phyloP scores from a whole-genome alignment of 2,888 invertebrate genomes.

The Incurvaria masculella region DNA sequence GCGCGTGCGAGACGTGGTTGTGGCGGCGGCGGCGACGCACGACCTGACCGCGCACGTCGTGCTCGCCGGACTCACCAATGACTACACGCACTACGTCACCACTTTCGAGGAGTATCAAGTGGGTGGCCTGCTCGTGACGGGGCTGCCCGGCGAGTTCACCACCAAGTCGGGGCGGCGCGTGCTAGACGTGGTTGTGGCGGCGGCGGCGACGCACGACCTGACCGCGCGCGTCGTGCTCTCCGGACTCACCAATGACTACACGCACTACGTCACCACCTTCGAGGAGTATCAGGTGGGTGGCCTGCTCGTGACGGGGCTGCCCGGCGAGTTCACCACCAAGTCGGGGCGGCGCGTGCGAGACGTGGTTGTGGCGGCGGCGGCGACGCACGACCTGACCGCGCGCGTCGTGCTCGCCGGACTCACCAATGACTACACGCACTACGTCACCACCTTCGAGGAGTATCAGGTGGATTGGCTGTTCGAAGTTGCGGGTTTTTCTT shows the following conservation, averaged over 20 bases:
- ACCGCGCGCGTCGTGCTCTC: slow-evolving; percentile 62
- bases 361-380: slow-evolving; percentile 38
- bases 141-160: slow-evolving; percentile 83
- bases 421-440: slow-evolving; percentile 79
- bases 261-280: slow-evolving; percentile 76
- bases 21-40: slow-evolving; percentile 33
- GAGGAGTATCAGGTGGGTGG: slow-evolving; percentile 80
- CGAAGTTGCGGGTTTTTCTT: neutral
- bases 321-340: slow-evolving; percentile 89
- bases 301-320: slow-evolving; percentile 67
- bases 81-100: slow-evolving; percentile 77
- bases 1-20: slow-evolving; percentile 50
- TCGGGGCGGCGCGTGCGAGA: slow-evolving; percentile 66
- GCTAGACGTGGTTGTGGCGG: slow-evolving; percentile 37
- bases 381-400: slow-evolving; percentile 31
- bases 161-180: slow-evolving; percentile 81
- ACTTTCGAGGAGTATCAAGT: slow-evolving; percentile 80
- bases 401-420: slow-evolving; percentile 71
- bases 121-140: slow-evolving; percentile 66
- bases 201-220: slow-evolving; percentile 34
- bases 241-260: slow-evolving; percentile 77
- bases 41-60: slow-evolving; percentile 53
- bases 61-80: slow-evolving; percentile 75
- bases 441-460: slow-evolving; percentile 78
- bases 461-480: slow-evolving; percentile 63